Conservation (phyloP, 2,888 invertebrate genomes). For the Micropterix aruncella region DNA sequence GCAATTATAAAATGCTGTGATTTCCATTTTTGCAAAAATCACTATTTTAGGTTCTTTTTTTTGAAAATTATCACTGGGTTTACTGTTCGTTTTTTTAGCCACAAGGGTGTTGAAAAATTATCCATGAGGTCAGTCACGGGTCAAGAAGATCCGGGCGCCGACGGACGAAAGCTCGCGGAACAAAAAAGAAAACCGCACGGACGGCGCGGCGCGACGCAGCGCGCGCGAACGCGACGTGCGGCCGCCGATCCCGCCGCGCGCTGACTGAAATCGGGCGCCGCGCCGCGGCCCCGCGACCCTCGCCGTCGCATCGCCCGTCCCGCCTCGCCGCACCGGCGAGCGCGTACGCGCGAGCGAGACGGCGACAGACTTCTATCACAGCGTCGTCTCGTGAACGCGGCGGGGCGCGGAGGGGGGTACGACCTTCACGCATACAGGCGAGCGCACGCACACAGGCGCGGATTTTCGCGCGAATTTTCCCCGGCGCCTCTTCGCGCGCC, state of each 20-base stretch:
- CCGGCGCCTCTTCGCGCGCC: background rate
- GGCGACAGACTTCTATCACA: background rate
- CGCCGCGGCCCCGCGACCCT: background rate
- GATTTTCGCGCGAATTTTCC: background rate
- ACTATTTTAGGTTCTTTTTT: too few species aligned
- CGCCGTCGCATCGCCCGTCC: background rate
- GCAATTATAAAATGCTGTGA: too few species aligned
- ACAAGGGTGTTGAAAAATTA: too few species aligned
- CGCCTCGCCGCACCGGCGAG: background rate
- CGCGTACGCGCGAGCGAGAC: background rate
- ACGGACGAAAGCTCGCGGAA: background rate
- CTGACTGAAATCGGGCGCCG: too few species aligned
- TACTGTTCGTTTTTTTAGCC: too few species aligned
- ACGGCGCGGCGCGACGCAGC: background rate
- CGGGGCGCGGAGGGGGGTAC: constrained; percentile 16
- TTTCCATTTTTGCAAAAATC: too few species aligned
- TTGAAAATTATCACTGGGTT: too few species aligned
- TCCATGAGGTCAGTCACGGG: too few species aligned
- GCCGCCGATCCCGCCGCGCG: background rate
- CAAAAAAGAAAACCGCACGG: background rate
- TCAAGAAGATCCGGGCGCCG: background rate
- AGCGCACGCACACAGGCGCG: constrained; percentile 9
- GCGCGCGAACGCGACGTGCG: background rate
- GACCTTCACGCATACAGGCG: constrained; percentile 29
- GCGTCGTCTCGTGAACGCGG: background rate